Evolutionary conservation across 2,113 vertebrate species (phyloP).

Genomic region (Pavo muticus): DNA sequence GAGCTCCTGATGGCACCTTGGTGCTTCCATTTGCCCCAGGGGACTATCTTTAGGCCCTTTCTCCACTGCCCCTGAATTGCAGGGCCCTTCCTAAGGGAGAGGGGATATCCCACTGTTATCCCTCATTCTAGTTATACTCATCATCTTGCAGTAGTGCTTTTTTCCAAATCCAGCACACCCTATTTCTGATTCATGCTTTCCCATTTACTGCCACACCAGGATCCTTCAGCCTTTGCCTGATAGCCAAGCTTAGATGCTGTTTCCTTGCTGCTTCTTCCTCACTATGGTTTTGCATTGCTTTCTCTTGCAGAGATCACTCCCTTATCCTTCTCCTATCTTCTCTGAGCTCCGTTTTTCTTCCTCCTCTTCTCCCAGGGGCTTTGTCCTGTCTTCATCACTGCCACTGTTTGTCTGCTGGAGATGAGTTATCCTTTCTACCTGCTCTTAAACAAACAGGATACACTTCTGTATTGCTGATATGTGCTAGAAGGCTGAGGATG

Average conservation of each 20-base stretch:
- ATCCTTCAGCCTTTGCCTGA: background rate
- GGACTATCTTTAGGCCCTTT: background rate
- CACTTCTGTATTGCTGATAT: background rate
- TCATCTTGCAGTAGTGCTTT: rapidly evolving
- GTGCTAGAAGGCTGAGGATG: background rate
- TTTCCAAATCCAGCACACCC: background rate
- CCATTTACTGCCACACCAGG: background rate
- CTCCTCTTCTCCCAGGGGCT: background rate
- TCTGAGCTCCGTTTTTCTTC: background rate
- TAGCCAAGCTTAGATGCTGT: background rate
- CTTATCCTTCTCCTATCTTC: background rate
- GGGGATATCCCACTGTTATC: background rate
- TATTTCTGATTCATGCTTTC: background rate
- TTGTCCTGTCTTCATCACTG: background rate
- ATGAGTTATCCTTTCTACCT: background rate
- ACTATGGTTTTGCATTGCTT: background rate
- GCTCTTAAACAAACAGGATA: background rate
- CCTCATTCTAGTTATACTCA: rapidly evolving
- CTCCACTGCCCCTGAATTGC: background rate
- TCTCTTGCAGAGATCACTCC: background rate
- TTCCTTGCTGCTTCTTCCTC: rapidly evolving
- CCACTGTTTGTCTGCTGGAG: background rate
- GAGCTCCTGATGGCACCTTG: background rate
- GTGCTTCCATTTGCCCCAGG: background rate
- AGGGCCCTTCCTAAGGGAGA: background rate